Conservation (phyloP, 1,140 invertebrate genomes). For the Ceratina japonica region DNA sequence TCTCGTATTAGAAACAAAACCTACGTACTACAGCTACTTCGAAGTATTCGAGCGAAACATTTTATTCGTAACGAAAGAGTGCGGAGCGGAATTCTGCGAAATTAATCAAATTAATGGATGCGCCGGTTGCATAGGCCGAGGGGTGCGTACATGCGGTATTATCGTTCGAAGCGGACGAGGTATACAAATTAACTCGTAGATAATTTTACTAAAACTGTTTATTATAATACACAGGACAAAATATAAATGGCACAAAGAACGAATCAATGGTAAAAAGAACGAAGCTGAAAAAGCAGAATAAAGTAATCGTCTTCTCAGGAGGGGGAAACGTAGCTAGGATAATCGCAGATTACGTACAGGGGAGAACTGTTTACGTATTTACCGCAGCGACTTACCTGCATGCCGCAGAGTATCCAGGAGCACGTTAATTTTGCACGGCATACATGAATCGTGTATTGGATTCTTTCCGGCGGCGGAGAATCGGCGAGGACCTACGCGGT, state of each 20-base stretch:
- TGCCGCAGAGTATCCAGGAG: slow-evolving; percentile 1
- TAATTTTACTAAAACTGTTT: too few species aligned
- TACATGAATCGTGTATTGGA: slow-evolving; percentile 17
- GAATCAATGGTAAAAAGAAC: too few species aligned
- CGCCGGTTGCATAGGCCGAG: neutral
- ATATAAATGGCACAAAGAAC: too few species aligned
- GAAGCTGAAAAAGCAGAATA: neutral
- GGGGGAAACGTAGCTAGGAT: neutral
- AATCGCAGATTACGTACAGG: neutral
- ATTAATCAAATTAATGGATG: too few species aligned
- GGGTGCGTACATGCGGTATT: neutral
- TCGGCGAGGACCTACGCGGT: slow-evolving; percentile 20
- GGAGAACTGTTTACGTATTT: neutral
- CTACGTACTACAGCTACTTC: too few species aligned
- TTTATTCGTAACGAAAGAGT: too few species aligned
- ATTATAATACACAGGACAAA: too few species aligned
- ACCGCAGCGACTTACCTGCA: slow-evolving; percentile 18
- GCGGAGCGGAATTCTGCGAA: too few species aligned
- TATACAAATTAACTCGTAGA: too few species aligned
- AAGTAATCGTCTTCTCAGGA: neutral
- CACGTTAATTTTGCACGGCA: slow-evolving; percentile 12
- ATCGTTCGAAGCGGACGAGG: too few species aligned
- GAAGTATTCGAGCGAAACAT: too few species aligned
- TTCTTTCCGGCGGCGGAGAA: slow-evolving; percentile 18
- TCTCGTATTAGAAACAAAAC: neutral